Conservation (phyloP, 2,113 vertebrate genomes). For the Motacilla tschutschensis region DNA sequence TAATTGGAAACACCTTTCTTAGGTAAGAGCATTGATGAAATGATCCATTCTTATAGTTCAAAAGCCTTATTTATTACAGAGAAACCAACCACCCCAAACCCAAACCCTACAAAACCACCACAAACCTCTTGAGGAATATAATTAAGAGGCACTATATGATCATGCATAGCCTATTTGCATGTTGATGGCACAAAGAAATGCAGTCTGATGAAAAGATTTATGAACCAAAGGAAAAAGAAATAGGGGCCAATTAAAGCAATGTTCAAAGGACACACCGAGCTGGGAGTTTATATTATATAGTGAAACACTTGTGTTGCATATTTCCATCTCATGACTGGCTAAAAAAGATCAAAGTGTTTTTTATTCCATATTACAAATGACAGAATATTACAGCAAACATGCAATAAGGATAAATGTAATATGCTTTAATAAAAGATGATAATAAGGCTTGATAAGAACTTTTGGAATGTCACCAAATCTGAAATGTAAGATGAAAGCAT, state of each 20-base stretch:
- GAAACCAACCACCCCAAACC: background rate
- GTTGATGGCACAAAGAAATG: constrained; percentile 27
- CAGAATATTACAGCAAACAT: constrained; percentile 61
- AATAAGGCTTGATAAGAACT: constrained; percentile 73
- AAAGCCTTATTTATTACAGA: background rate
- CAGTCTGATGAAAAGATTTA: constrained; percentile 53
- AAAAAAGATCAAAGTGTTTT: constrained; percentile 53
- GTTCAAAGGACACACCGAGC: constrained; percentile 44
- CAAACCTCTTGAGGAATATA: background rate
- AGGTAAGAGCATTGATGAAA: background rate
- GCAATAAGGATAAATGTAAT: constrained; percentile 58
- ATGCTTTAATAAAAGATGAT: constrained; percentile 65
- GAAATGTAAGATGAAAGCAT: constrained; percentile 73
- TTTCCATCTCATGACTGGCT: constrained; percentile 52
- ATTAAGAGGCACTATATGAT: constrained; percentile 2
- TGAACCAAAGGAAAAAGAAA: constrained; percentile 32
- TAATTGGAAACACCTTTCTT: background rate
- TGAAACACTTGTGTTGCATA: constrained; percentile 24
- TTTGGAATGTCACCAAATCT: constrained; percentile 65
- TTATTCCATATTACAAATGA: constrained; percentile 57
- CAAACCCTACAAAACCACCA: background rate
- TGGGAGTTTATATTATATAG: background rate
- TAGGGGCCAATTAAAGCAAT: constrained; percentile 38
- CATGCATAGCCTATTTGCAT: constrained; percentile 23
- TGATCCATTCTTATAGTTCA: background rate